Percentiles rank a stretch among this genome's conserved stretches.
phyloP scores from a whole-genome alignment of 2,888 invertebrate species.

The Dusona sp. region DNA sequence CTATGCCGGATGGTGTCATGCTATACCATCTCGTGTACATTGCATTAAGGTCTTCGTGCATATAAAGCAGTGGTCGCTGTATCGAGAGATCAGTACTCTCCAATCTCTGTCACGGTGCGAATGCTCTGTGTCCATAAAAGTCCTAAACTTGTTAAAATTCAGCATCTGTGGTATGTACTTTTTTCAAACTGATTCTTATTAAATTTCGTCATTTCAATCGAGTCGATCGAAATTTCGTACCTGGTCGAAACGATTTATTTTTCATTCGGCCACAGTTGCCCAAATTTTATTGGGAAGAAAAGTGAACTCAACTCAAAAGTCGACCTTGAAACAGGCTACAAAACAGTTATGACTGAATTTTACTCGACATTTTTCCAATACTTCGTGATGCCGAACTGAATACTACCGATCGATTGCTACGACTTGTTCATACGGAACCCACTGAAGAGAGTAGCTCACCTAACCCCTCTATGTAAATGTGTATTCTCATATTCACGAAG shows the following conservation, averaged over 20 bases:
- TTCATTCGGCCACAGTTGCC: background rate
- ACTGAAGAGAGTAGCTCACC: background rate
- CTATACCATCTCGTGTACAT: constrained; percentile 20
- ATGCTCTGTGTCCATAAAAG: constrained; percentile 3
- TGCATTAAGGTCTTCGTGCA: constrained; percentile 41
- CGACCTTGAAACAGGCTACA: too few relatives aligned
- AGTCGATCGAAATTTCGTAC: too few relatives aligned
- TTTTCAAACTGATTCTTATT: background rate
- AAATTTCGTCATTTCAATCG: background rate
- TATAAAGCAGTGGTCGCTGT: constrained; percentile 48
- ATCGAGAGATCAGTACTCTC: constrained; percentile 45
- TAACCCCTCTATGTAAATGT: background rate
- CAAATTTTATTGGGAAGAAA: background rate
- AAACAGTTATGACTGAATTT: too few relatives aligned
- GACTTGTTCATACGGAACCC: background rate
- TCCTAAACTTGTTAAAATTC: background rate
- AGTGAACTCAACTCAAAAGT: background rate
- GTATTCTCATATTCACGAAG: background rate
- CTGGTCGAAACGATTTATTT: background rate
- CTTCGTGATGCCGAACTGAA: background rate
- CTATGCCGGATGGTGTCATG: constrained; percentile 69
- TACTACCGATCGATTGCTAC: background rate
- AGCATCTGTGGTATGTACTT: constrained; percentile 27
- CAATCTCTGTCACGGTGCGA: constrained; percentile 30
- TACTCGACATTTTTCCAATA: background rate